Evolutionary conservation across 2,797 vertebrate species (phyloP).

Genomic region (Peromyscus melanophrys): DNA sequence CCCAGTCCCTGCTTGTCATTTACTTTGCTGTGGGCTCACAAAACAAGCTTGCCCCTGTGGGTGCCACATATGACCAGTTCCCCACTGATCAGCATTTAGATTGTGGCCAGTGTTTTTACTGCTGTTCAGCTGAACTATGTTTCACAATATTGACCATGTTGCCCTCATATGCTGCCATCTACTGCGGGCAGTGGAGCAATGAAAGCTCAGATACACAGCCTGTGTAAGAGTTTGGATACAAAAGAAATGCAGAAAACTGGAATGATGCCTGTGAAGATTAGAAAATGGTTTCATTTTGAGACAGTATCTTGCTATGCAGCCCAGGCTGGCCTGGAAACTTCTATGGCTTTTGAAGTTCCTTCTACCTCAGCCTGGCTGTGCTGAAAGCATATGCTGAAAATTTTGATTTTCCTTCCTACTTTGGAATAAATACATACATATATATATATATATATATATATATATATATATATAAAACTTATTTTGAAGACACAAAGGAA

Average conservation of each 20-base stretch:
- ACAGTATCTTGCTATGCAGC: not conserved
- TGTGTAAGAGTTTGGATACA: rapidly evolving
- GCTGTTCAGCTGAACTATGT: not conserved
- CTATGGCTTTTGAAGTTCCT: not conserved
- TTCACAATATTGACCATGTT: not conserved
- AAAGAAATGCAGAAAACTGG: not conserved
- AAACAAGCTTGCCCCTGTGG: rapidly evolving
- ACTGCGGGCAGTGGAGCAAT: rapidly evolving
- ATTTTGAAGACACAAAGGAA: not conserved
- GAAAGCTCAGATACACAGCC: rapidly evolving
- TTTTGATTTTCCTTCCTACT: not conserved
- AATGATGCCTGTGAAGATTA: not conserved
- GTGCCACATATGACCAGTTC: rapidly evolving
- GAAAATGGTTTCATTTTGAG: not conserved
- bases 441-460: not conserved
- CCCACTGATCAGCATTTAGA: not conserved
- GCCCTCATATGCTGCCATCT: not conserved
- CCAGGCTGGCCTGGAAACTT: not conserved
- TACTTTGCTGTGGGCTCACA: rapidly evolving
- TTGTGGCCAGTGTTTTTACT: not conserved
- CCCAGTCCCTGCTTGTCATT: not conserved
- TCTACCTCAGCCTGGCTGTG: not conserved
- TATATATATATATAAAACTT: not conserved
- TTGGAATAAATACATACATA: not conserved
- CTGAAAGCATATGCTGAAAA: not conserved